Base-by-base conservation (phyloP, 2,113 vertebrate species). In the Formicarius rufipectus region DNA sequence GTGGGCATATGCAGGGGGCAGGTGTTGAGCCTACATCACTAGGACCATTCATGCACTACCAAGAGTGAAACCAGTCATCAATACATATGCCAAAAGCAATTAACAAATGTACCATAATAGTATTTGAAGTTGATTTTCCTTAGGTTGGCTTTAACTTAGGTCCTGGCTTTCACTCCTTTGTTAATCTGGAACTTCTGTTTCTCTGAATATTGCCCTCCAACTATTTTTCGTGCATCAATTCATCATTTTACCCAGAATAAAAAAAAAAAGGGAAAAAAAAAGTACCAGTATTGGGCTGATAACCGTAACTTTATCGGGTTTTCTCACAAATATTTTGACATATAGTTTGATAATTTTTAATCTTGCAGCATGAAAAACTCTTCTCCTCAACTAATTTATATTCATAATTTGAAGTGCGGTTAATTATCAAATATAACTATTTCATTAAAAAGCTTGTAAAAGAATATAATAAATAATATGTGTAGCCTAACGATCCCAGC, bases 1-100 rank as follows among this genome's bases (percentile, higher is more conserved):
- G 98, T 6, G 99, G 98, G 92, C 99, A 99, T 69, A 97, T 42
- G 92, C 99, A 99, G 18, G 99, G 99, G 80, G 98, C 97, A 76
- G 97, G 93, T 5, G 99, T 99, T 37, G 98, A 98, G 45, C 98
- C 98, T 47, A 98, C 97, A 55, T 99, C 98, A 94, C 98, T 98
- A 84, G 98, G 98, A 78, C 98, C 99, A 89, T 99, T 99, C 73
- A 98, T 97, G 83, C 99, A 99, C 99, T 99, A 97, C 21, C 98
- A 87, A 96, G 91, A 95, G 73, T 16, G 47, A 94, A 94, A 94
- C 25, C 47, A 78, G 81, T 25, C 49, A 76, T 97, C n/a, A 95
- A 82, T 25, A 75, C 71, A 63, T 2, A 19, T 2, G 42, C 39
- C 59, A 92, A 64, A 91, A 80, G 66, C 33, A 67, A 8, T 60